Evolutionary conservation across 1,140 invertebrate genomes (phyloP), one percentile per base, ranked within the genome.

Genomic region (Atopsyche davidsoni): DNA sequence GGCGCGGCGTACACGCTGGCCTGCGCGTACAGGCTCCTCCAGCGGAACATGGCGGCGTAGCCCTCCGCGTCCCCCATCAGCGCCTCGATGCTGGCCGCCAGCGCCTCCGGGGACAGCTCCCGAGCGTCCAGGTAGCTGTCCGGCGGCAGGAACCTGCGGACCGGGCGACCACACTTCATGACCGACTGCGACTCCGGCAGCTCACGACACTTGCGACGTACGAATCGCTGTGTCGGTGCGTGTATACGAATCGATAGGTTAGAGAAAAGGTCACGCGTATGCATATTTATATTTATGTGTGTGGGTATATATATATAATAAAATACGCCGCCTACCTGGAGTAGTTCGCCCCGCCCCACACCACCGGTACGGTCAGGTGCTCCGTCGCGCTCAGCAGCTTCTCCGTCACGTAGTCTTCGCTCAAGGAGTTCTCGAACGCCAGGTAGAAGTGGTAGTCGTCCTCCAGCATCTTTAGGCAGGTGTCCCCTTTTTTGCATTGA

Each of bases 391-490:
- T 34, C 13, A 57, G 24, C 23, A 57, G 42, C 24, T 57, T 52
- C 58, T 83, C 81, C 0, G 81, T 82, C 1, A 81, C 72, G 58
- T 82, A 83, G 63, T 82, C 79, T 31, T 70, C 66, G 59, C 71
- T 73, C 0, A 76, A 46, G 16, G 77, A 68, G 61, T 85, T 86
- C 61, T 86, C 84, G 51, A 86, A 84, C 0, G 83, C 74, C 18
- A 86, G 64, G 64, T 85, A 86, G 57, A 86, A 86, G 53, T 76
- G 79, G 60, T 86, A 85, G 10, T 71, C 45, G 2, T 69, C 65
- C 23, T 68, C 55, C 1, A 81, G 39, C 14, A 63, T 61, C 2
- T 62, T 44, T 16, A n/a, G n/a, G n/a, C n/a, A n/a, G n/a, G n/a
- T n/a, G n/a, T n/a, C n/a, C n/a, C n/a, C n/a, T n/a, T n/a, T n/a